Base-by-base conservation (phyloP, 2,113 vertebrate genomes). In the Stomatorhinus ivindoensis region DNA sequence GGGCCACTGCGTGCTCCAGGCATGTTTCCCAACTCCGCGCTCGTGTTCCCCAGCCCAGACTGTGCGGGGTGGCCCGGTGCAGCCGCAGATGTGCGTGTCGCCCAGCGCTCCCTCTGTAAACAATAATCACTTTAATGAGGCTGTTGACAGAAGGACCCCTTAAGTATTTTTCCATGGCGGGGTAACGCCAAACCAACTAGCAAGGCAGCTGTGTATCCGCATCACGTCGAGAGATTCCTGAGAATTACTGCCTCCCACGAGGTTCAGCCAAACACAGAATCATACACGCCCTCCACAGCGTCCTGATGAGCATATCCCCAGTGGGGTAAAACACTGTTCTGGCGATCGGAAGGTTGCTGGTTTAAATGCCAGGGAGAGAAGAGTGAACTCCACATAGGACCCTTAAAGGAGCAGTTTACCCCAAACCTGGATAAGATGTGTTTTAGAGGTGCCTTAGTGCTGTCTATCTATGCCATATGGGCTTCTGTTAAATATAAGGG, bases 41-140 rank as follows among this genome's bases (percentile, higher is more conserved):
- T 46, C 7, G 4, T 82, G 31, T 82, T 42, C 27, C 65, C n/a
- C 65, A 61, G 35, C 53, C 86, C 86, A n/a, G 53, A 42, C 55
- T 39, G 58, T 39, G 86, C 84, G 19, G 51, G 39, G 86, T 39
- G 31, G 53, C 86, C 86, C 42, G 31, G 31, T 15, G 7, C 86
- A 87, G 44, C 61, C 53, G 10, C 86, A 87, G 53, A 87, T 61
- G 86, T 87, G 86, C 35, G 51, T 87, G 86, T 51, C 53, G 2
- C 86, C 51, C 19, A 61, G 35, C 31, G 19, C 35, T n/a, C 15
- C n/a, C 27, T 53, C 51, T 87, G 86, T 61, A 87, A 61, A 87
- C 86, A 87, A 44, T 61, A 58, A 87, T 87, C 86, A 87, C 24
- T 87, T 87, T 87, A 61, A 87, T 42, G 51, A 61, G 53, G 86